phyloP scores from a whole-genome alignment of 2,888 invertebrate genomes.

The Tenodera sinensis region DNA sequence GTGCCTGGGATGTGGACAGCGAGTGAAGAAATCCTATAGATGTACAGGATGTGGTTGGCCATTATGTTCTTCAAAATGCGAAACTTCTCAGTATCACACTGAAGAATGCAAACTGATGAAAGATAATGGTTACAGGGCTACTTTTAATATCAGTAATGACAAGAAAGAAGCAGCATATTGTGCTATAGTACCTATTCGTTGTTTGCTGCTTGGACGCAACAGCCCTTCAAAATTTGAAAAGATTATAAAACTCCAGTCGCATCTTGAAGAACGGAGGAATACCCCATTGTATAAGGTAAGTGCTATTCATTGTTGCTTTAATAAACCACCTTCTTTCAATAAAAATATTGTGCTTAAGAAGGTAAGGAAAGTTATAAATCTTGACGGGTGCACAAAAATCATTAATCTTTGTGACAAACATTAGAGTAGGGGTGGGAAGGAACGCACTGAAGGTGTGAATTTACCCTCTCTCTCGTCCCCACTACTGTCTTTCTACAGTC shows the following conservation, averaged over 20 bases:
- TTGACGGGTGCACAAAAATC: too few relatives aligned
- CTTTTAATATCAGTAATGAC: constrained; percentile 46
- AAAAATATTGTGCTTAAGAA: too few relatives aligned
- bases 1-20: constrained; percentile 38
- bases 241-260: constrained; percentile 55
- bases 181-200: constrained; percentile 62
- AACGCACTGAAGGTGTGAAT: too few relatives aligned
- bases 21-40: constrained; percentile 43
- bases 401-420: too few relatives aligned
- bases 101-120: constrained; percentile 62
- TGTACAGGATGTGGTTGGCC: constrained; percentile 67
- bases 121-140: constrained; percentile 55
- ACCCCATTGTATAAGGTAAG: constrained; percentile 56
- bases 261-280: constrained; percentile 57
- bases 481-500: too few relatives aligned
- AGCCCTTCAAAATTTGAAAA: constrained; percentile 54
- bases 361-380: too few relatives aligned
- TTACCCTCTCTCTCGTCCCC: too few relatives aligned
- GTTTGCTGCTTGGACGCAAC: constrained; percentile 55
- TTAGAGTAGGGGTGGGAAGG: too few relatives aligned
- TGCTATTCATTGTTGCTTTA: not conserved
- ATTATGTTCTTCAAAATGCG: constrained; percentile 60
- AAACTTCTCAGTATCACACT: constrained; percentile 52
- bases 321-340: too few relatives aligned
- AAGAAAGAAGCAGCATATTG: constrained; percentile 59